A percentile compares a stretch with the other conserved stretches of the same genome.
These are phyloP conservation scores for Marasmarcha lunaedactyla DNA, from an alignment of 2,888 invertebrate species.

Conservation along the genomic window DNA sequence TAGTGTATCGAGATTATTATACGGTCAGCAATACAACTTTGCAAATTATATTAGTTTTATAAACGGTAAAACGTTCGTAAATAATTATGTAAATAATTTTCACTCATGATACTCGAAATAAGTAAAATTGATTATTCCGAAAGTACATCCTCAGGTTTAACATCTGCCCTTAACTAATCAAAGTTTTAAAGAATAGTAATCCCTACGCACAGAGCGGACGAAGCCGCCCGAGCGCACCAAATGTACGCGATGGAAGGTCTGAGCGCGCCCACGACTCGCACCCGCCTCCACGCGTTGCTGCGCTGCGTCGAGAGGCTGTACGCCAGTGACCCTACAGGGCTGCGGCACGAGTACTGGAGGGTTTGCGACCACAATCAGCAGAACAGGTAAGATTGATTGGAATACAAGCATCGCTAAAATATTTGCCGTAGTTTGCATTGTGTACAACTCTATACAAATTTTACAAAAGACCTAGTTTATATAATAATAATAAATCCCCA, in stretches of 20 bases:
- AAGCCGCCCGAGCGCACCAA: constrained; percentile 83
- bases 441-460: not conserved
- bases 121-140: too few species aligned
- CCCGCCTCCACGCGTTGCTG: constrained; percentile 86
- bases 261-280: constrained; percentile 73
- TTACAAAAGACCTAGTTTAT: too few species aligned
- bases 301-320: constrained; percentile 84
- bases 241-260: constrained; percentile 82
- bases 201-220: constrained; percentile 88
- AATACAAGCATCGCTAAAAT: not conserved
- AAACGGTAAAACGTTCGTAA: too few species aligned
- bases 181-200: too few species aligned
- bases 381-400: constrained; percentile 32
- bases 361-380: constrained; percentile 51
- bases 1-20: too few species aligned
- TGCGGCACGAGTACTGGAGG: constrained; percentile 88
- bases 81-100: too few species aligned
- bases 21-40: too few species aligned
- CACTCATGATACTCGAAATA: too few species aligned
- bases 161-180: too few species aligned
- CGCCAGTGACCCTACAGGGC: constrained; percentile 77
- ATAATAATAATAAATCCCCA: too few species aligned
- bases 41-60: too few species aligned
- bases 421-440: not conserved
- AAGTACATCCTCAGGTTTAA: too few species aligned